A percentile compares a stretch with the other conserved stretches of the same genome.
Conservation (phyloP, 1,140 invertebrate genomes). For the Tetramorium simillimum region DNA sequence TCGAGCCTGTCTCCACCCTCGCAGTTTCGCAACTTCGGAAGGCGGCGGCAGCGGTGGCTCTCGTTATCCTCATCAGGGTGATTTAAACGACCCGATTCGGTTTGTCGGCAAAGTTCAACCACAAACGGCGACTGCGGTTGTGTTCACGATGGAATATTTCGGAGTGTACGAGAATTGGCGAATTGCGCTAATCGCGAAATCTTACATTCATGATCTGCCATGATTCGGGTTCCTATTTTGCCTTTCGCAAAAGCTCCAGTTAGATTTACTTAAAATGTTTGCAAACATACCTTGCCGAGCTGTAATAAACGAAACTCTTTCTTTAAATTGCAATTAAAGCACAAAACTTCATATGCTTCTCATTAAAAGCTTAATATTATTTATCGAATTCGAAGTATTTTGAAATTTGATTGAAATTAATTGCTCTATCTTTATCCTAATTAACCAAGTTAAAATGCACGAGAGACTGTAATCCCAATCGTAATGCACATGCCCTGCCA, state of each 20-base stretch:
- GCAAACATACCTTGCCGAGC: not conserved
- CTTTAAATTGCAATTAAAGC: not conserved
- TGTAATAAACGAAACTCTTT: not conserved
- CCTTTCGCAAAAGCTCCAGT: not conserved
- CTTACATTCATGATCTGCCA: not conserved
- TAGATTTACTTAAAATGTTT: not conserved
- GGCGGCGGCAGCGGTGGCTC: conserved; percentile 3
- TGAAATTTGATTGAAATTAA: not conserved
- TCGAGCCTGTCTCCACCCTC: not conserved
- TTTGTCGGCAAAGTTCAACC: conserved; percentile 43
- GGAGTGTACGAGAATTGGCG: not conserved
- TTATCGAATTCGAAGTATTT: not conserved
- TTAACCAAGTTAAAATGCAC: not conserved
- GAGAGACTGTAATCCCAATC: conserved; percentile 12
- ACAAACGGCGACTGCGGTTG: conserved; percentile 27
- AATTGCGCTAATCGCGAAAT: not conserved
- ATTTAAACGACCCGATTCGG: conserved; percentile 48
- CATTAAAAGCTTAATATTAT: not conserved
- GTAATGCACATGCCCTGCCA: not conserved
- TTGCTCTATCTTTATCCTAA: not conserved
- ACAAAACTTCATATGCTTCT: not conserved
- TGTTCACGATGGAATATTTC: conserved; percentile 37
- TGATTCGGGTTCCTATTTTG: not conserved
- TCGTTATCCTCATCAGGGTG: conserved; percentile 56
- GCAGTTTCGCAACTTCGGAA: conserved; percentile 51